phyloP scores from a whole-genome alignment of 2,888 invertebrate species.

The Ophion ventricosus region DNA sequence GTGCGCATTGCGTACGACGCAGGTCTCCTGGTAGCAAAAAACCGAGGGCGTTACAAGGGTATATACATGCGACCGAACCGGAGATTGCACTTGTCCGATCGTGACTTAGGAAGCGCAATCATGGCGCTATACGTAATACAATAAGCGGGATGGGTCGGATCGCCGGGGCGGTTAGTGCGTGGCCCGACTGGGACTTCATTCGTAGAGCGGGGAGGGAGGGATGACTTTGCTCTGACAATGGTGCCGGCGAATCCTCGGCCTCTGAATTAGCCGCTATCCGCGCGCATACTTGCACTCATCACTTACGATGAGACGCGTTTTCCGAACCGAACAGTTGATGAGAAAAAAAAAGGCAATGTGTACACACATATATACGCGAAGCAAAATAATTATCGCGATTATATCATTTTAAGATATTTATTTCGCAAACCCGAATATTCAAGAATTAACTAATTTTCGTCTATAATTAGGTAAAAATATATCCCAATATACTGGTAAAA shows the following conservation, averaged over 20 bases:
- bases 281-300: conserved; percentile 6
- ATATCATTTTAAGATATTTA: too few relatives aligned
- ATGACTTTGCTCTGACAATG: conserved; percentile 23
- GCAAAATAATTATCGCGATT: too few relatives aligned
- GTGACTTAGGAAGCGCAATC: conserved; percentile 71
- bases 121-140: conserved; percentile 69
- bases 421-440: too few relatives aligned
- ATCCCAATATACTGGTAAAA: too few relatives aligned
- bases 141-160: conserved; percentile 64
- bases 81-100: conserved; percentile 68
- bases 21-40: conserved; percentile 1
- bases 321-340: background rate
- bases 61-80: conserved; percentile 49
- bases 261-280: background rate
- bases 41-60: conserved; percentile 20
- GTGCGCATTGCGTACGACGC: background rate
- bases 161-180: conserved; percentile 31
- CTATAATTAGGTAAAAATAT: too few relatives aligned
- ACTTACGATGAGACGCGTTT: background rate
- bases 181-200: conserved; percentile 41
- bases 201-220: conserved; percentile 4
- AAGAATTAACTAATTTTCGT: too few relatives aligned
- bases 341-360: background rate
- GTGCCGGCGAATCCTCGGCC: conserved; percentile 28
- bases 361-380: background rate